A percentile compares a stretch with the other conserved stretches of the same genome.
Evolutionary conservation across 1,140 invertebrate species (phyloP).

Genomic region (Drosophila athabasca): DNA sequence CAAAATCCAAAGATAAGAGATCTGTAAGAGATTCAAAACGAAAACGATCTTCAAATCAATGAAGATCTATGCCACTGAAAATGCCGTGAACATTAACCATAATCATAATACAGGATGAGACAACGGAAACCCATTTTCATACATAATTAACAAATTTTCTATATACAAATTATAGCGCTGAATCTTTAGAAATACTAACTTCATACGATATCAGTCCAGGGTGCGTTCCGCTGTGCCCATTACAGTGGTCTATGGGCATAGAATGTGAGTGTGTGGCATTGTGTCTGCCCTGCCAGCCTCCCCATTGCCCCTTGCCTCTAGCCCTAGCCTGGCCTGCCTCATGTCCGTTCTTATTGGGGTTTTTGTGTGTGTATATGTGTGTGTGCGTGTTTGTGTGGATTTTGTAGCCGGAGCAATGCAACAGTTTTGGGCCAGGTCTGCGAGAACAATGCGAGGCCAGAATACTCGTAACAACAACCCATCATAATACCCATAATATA

Average conservation of each 20-base stretch:
- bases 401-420: slow-evolving; percentile 50
- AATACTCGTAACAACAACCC: slow-evolving; percentile 16
- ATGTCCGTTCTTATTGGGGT: slow-evolving; percentile 15
- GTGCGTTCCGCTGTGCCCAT: slow-evolving; percentile 20
- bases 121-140: no score
- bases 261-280: slow-evolving; percentile 50
- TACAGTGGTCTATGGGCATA: slow-evolving; percentile 39
- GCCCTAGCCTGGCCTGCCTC: not conserved
- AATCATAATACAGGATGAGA: no score
- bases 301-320: slow-evolving; percentile 5
- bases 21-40: no score
- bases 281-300: slow-evolving; percentile 17
- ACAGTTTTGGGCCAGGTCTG: slow-evolving; percentile 46
- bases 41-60: no score
- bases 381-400: slow-evolving; percentile 8
- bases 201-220: slow-evolving; percentile 3
- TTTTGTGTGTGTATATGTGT: slow-evolving; percentile 4
- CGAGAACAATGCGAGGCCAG: slow-evolving; percentile 25
- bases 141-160: no score
- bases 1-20: no score
- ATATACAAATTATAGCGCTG: no score
- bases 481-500: slow-evolving; percentile 46
- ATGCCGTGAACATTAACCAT: no score
- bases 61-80: no score
- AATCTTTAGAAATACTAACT: not conserved